Conservation (phyloP, 2,888 invertebrate species). For the Mesorhabditis belari region DNA sequence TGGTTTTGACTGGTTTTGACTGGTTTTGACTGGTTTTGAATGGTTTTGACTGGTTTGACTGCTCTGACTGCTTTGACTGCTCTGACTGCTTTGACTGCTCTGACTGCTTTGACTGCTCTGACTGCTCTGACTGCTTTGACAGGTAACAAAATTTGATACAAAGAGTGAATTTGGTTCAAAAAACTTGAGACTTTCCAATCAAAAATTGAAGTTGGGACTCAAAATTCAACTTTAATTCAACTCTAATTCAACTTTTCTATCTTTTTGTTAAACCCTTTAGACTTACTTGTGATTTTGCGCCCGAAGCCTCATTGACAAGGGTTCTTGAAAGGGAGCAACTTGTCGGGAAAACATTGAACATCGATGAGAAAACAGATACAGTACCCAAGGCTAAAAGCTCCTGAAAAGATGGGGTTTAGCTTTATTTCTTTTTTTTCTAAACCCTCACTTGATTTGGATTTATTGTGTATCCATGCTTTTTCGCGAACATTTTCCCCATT, state of each 20-base stretch:
- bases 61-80: no score
- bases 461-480: slow-evolving; percentile 57
- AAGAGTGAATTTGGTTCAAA: no score
- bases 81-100: no score
- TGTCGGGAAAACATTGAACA: slow-evolving; percentile 51
- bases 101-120: no score
- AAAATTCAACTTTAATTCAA: not conserved
- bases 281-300: slow-evolving; percentile 21
- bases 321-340: slow-evolving; percentile 31
- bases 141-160: no score
- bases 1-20: no score
- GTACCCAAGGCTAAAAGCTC: slow-evolving; percentile 49
- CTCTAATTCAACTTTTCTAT: not conserved
- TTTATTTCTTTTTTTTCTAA: not conserved
- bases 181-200: no score
- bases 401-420: slow-evolving; percentile 12
- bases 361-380: slow-evolving; percentile 65
- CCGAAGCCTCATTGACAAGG: slow-evolving; percentile 30
- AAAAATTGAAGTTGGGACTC: no score
- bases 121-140: no score
- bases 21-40: no score
- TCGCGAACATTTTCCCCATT: slow-evolving; percentile 58
- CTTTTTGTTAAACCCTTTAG: not conserved
- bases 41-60: no score
- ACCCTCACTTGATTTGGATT: slow-evolving; percentile 56